Conservation (phyloP, 1,140 invertebrate genomes). For the Drosophila carrolli region DNA sequence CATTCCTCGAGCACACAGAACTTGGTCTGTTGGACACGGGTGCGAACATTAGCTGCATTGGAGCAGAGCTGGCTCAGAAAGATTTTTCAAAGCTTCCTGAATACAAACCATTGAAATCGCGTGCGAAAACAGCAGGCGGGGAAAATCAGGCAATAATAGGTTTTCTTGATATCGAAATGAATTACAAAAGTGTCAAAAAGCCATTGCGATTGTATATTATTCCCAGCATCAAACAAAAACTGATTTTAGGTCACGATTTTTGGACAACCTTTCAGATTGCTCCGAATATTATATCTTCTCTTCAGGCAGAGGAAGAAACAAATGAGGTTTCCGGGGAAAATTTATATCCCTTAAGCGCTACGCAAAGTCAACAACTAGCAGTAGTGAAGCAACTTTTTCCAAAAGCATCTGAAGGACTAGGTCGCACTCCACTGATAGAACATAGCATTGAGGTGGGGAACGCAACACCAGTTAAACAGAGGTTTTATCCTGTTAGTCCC, state of each 20-base stretch:
- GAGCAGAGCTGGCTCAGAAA: too few species aligned
- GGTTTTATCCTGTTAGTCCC: neutral
- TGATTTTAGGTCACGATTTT: constrained; percentile 5
- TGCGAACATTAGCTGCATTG: too few species aligned
- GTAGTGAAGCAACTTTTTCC: neutral
- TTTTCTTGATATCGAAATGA: neutral
- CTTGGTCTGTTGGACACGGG: too few species aligned
- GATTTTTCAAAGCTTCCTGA: too few species aligned
- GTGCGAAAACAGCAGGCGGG: neutral
- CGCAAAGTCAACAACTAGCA: neutral
- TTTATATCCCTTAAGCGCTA: too few species aligned
- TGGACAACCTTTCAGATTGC: constrained; percentile 3
- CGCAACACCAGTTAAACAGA: neutral
- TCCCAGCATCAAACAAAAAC: constrained; percentile 1
- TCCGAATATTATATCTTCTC: constrained; percentile 2
- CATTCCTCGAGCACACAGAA: too few species aligned
- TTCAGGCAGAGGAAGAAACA: neutral
- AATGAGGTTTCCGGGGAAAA: neutral
- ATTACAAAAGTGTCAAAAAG: neutral
- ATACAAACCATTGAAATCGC: neutral
- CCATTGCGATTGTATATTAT: constrained; percentile 6
- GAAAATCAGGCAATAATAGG: constrained; percentile 2
- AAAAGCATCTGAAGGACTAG: neutral
- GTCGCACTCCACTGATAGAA: neutral
- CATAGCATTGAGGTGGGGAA: neutral